phyloP scores from a whole-genome alignment of 2,113 vertebrate species.

The Gallinago paraguaiae region DNA sequence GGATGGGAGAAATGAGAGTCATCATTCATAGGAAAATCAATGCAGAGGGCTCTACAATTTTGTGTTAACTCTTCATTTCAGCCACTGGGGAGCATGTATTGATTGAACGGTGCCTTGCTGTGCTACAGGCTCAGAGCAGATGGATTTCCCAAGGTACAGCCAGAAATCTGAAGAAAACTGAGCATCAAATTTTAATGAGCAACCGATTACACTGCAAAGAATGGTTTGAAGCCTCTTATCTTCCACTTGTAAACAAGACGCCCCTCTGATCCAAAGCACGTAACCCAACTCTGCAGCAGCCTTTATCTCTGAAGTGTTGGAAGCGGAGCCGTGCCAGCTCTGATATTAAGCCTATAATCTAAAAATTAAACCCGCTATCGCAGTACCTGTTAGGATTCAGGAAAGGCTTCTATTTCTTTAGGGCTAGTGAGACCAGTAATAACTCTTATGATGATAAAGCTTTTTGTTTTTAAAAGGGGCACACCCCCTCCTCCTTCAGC shows the following conservation, averaged over 20 bases:
- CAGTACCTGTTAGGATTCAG: background rate
- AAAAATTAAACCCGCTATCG: background rate
- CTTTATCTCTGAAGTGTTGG: background rate
- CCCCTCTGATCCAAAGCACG: background rate
- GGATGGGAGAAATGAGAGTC: background rate
- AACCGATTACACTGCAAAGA: background rate
- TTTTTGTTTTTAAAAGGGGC: background rate
- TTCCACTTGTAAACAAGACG: background rate
- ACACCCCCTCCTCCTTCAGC: background rate
- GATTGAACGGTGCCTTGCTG: background rate
- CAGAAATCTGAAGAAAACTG: background rate
- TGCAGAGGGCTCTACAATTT: background rate
- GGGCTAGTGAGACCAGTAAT: background rate
- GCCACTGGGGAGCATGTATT: background rate
- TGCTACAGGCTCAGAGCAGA: background rate
- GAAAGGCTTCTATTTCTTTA: background rate
- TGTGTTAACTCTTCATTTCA: background rate
- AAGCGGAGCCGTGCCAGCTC: background rate
- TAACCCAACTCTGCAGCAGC: background rate
- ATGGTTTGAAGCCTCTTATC: background rate
- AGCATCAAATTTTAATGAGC: background rate
- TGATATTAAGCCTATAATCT: background rate
- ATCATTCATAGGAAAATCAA: background rate
- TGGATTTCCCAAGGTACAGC: background rate
- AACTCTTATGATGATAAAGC: background rate